A percentile compares a stretch with the other conserved stretches of the same genome.
Evolutionary conservation across 2,113 vertebrate species (phyloP).

Genomic region (Hymenochirus boettgeri): DNA sequence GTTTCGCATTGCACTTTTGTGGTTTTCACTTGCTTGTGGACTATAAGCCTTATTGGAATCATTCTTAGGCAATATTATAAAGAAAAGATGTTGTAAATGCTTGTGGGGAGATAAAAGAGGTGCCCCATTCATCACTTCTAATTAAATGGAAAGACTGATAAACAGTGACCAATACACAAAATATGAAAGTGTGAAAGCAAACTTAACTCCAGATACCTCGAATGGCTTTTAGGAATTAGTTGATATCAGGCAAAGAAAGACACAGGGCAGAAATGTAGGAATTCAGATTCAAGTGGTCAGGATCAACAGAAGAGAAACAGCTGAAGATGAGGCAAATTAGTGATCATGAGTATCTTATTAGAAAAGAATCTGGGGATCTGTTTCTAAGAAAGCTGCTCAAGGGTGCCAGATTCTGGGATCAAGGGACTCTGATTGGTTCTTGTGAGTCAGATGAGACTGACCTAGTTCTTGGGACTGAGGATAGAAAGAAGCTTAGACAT

Average conservation of each 20-base stretch:
- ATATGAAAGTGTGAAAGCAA: conserved; percentile 18
- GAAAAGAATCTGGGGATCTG: conserved; percentile 50
- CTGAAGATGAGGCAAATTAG: conserved; percentile 86
- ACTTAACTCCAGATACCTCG: conserved; percentile 50
- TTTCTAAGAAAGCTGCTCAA: conserved; percentile 44
- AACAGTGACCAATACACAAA: conserved; percentile 42
- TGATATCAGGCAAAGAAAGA: conserved; percentile 54
- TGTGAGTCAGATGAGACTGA: conserved; percentile 63
- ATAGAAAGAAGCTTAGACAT: conserved; percentile 59
- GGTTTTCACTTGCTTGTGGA: conserved; percentile 70
- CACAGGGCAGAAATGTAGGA: conserved; percentile 49
- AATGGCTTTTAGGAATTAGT: conserved; percentile 60
- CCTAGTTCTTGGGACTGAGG: conserved; percentile 42
- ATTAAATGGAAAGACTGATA: conserved; percentile 29
- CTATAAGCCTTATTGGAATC: conserved; percentile 58
- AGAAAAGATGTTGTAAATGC: conserved; percentile 53
- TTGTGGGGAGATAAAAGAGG: conserved; percentile 54
- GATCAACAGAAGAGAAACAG: conserved; percentile 81
- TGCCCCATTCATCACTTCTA: conserved; percentile 43
- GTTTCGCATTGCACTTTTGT: conserved; percentile 60
- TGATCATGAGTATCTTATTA: conserved; percentile 68
- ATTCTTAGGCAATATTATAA: conserved; percentile 67
- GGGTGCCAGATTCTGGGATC: conserved; percentile 67
- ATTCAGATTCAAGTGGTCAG: conserved; percentile 71
- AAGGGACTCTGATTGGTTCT: conserved; percentile 70